phyloP scores from a whole-genome alignment of 1,140 invertebrate species.

The Cydia splendana region DNA sequence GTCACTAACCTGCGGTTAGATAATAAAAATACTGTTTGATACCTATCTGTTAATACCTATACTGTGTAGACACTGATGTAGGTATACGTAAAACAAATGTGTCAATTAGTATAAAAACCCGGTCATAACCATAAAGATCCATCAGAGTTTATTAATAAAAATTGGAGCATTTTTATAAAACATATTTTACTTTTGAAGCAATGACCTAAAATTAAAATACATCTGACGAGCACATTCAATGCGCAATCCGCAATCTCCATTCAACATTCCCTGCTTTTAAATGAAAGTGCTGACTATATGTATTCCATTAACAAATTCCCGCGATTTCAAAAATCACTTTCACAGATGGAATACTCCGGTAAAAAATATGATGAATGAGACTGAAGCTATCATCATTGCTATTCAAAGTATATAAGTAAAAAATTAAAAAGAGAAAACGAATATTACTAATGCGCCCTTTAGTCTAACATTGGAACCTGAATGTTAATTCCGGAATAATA shows the following conservation, averaged over 20 bases:
- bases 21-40: too few species aligned
- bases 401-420: constrained; percentile 12
- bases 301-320: constrained; percentile 14
- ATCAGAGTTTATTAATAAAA: background rate
- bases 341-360: background rate
- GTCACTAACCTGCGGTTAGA: too few species aligned
- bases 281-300: background rate
- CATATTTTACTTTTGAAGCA: constrained; percentile 1
- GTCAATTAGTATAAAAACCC: background rate
- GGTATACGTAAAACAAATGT: background rate
- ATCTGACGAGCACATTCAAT: constrained; percentile 13
- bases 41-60: too few species aligned
- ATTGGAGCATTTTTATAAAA: background rate
- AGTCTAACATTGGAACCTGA: background rate
- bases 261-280: constrained; percentile 2
- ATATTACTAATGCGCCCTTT: constrained; percentile 11
- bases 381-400: background rate
- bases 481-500: too few species aligned
- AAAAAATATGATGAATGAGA: constrained; percentile 5
- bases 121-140: background rate
- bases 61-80: background rate
- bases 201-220: constrained; percentile 14
- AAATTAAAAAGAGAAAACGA: background rate
- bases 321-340: background rate
- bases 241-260: background rate